These are phyloP conservation scores for Lampris incognitus DNA, from an alignment of 2,113 vertebrate species.

Conservation along the genomic window DNA sequence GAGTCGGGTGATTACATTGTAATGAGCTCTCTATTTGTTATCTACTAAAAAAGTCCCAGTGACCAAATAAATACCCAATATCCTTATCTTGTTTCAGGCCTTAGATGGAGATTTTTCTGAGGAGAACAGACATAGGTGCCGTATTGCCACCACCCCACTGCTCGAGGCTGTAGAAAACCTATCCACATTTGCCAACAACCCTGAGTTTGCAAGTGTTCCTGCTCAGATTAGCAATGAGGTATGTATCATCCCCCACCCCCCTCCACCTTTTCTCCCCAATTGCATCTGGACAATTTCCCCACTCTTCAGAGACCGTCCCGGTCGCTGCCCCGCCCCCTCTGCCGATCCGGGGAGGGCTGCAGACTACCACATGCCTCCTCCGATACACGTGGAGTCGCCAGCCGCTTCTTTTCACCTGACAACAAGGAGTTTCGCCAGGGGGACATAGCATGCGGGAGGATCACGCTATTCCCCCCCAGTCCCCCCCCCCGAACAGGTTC, in stretches of 20 bases:
- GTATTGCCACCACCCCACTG: constrained; percentile 90
- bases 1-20: neutral
- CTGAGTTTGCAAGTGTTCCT: constrained; percentile 96
- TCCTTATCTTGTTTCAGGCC: constrained; percentile 78
- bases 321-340: too few species aligned
- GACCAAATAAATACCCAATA: constrained; percentile 21
- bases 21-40: neutral
- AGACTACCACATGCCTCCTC: too few species aligned
- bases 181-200: constrained; percentile 95
- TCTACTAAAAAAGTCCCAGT: neutral
- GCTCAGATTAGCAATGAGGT: constrained; percentile 98
- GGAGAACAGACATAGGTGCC: constrained; percentile 94
- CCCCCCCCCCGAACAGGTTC: too few species aligned
- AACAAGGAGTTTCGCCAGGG: too few species aligned
- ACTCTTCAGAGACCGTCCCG: too few species aligned
- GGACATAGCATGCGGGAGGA: too few species aligned
- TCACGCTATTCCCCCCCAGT: too few species aligned
- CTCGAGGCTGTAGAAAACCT: constrained; percentile 97
- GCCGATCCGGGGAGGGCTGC: too few species aligned
- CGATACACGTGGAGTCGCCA: too few species aligned
- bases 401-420: too few species aligned
- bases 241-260: constrained; percentile 5
- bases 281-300: too few species aligned
- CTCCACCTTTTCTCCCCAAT: too few species aligned
- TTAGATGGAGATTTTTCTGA: constrained; percentile 97